Conservation (phyloP, 2,888 invertebrate genomes). For the Hyposoter didymator region DNA sequence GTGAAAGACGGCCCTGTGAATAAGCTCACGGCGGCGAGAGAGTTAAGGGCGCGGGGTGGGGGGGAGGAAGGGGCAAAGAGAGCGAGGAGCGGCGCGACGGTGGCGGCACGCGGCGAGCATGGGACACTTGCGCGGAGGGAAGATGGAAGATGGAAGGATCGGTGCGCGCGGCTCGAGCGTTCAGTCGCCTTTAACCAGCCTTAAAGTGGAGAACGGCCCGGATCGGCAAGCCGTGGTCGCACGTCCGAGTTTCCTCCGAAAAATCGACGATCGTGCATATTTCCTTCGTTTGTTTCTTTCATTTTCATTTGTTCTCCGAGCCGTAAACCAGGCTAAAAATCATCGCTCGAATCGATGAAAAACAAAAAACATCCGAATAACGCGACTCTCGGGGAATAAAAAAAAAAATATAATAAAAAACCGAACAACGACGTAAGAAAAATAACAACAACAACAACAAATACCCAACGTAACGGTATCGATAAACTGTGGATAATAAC, state of each 20-base stretch:
- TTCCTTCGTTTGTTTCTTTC: conserved; percentile 9
- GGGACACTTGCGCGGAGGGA: conserved; percentile 75
- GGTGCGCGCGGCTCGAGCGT: conserved; percentile 74
- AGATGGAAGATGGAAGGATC: conserved; percentile 79
- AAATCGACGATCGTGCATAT: conserved; percentile 20
- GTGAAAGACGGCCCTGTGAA: conserved; percentile 26
- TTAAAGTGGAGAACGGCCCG: conserved; percentile 74
- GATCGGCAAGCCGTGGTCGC: conserved; percentile 59
- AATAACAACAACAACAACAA: conserved; percentile 11
- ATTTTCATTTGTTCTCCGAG: not conserved
- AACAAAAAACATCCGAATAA: conserved; percentile 24
- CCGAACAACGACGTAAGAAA: not conserved
- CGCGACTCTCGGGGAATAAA: conserved; percentile 28
- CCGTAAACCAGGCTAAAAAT: not conserved
- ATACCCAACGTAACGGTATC: not conserved
- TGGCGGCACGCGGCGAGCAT: conserved; percentile 72
- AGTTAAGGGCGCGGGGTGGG: conserved; percentile 43
- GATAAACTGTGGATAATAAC: not conserved
- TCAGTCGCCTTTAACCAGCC: conserved; percentile 81
- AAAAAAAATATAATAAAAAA: not conserved
- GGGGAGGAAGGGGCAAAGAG: conserved; percentile 18
- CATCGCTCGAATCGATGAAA: conserved; percentile 34
- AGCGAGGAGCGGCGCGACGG: conserved; percentile 70
- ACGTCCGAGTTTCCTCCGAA: conserved; percentile 13
- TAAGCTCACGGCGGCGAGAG: conserved; percentile 36